phyloP scores from a whole-genome alignment of 2,797 vertebrate genomes.

The Erpetoichthys calabaricus region DNA sequence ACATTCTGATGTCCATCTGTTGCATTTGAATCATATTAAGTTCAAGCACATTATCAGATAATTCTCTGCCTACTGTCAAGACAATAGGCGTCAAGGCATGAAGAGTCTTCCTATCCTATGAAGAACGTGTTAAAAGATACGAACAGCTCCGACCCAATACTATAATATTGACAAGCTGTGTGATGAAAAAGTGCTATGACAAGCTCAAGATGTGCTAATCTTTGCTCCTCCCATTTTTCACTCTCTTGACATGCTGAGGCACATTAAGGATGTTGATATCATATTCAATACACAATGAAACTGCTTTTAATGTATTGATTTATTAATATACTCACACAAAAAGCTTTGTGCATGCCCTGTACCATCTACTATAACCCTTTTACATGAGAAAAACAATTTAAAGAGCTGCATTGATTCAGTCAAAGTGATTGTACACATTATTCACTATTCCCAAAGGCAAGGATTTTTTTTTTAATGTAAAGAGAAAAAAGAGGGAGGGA shows the following conservation, averaged over 20 bases:
- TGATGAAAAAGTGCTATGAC: slow-evolving; percentile 3
- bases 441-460: slow-evolving; percentile 51
- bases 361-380: slow-evolving; percentile 38
- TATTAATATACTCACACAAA: slow-evolving; percentile 46
- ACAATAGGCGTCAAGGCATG: too few relatives aligned
- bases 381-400: slow-evolving; percentile 54
- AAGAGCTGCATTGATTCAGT: slow-evolving; percentile 69
- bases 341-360: slow-evolving; percentile 31
- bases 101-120: too few relatives aligned
- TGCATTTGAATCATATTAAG: too few relatives aligned
- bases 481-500: slow-evolving; percentile 33
- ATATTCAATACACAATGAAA: slow-evolving; percentile 49
- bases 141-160: too few relatives aligned
- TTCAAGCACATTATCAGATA: too few relatives aligned
- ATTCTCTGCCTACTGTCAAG: too few relatives aligned
- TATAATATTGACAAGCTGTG: too few relatives aligned
- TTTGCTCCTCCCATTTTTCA: slow-evolving; percentile 14
- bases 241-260: slow-evolving; percentile 27
- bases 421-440: slow-evolving; percentile 69
- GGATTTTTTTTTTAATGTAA: slow-evolving; percentile 56
- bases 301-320: slow-evolving; percentile 56
- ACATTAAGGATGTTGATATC: slow-evolving; percentile 53
- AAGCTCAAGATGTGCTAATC: slow-evolving; percentile 28
- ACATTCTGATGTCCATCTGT: too few relatives aligned
- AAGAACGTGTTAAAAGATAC: background rate